phyloP scores from a whole-genome alignment of 2,797 vertebrate genomes.

The Pterois miles region DNA sequence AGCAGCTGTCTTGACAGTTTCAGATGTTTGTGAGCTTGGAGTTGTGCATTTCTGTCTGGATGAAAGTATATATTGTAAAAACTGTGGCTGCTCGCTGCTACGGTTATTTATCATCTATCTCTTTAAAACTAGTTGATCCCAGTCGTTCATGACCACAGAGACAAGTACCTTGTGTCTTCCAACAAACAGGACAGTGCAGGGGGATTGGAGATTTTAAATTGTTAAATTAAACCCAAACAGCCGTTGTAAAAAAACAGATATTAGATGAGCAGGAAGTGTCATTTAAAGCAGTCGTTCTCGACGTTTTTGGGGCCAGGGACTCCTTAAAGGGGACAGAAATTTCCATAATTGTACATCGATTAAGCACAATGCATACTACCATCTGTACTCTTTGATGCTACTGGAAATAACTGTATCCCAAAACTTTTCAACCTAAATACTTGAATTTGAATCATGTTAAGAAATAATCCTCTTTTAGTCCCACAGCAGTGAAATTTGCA shows the following conservation, averaged over 20 bases:
- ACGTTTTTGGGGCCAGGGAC: neutral
- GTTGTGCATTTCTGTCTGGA: conserved; percentile 17
- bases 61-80: neutral
- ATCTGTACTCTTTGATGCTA: too few species aligned
- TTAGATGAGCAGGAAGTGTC: neutral
- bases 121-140: neutral
- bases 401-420: too few species aligned
- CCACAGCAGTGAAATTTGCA: too few species aligned
- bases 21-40: conserved; percentile 15
- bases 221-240: neutral
- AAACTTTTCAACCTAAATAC: too few species aligned
- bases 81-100: conserved; percentile 17
- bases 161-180: neutral
- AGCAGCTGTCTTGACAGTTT: neutral
- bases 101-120: neutral
- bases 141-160: neutral
- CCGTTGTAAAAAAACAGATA: neutral
- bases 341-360: too few species aligned
- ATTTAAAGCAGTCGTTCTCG: neutral
- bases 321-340: too few species aligned
- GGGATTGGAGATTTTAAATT: neutral
- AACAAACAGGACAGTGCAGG: neutral
- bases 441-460: too few species aligned
- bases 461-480: too few species aligned
- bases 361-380: too few species aligned